Evolutionary conservation across 2,797 vertebrate species (phyloP).

Genomic region (Knipowitschia caucasica): DNA sequence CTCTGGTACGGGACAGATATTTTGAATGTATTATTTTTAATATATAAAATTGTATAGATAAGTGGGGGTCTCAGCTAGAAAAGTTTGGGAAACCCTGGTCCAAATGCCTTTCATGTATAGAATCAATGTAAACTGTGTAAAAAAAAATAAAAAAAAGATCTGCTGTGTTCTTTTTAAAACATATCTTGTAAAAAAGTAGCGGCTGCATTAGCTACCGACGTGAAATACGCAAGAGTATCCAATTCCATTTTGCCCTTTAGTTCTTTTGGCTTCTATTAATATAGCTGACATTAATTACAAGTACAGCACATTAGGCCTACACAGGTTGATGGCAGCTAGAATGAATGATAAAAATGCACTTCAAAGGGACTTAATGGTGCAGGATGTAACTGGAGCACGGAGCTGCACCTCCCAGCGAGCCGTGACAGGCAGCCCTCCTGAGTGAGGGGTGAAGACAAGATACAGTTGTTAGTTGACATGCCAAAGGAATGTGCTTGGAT

Average conservation of each 20-base stretch:
- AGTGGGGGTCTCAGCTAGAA: too few species aligned
- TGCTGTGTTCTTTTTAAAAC: too few species aligned
- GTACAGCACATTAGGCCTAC: slow-evolving; percentile 2
- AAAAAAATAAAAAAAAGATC: too few species aligned
- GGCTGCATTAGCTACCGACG: neutral
- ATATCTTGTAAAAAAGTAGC: too few species aligned
- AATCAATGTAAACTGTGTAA: too few species aligned
- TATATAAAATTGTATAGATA: too few species aligned
- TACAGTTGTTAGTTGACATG: slow-evolving; percentile 68
- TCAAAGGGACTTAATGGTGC: slow-evolving; percentile 34
- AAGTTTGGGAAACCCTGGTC: too few species aligned
- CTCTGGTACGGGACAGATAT: too few species aligned
- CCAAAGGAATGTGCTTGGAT: slow-evolving; percentile 64
- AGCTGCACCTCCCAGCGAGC: slow-evolving; percentile 22
- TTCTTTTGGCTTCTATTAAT: slow-evolving; percentile 25
- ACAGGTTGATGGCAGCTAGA: slow-evolving; percentile 8
- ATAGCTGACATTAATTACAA: slow-evolving; percentile 24
- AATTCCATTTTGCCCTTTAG: slow-evolving; percentile 17
- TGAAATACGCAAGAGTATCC: slow-evolving; percentile 4
- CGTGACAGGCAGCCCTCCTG: slow-evolving; percentile 38
- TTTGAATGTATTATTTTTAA: too few species aligned
- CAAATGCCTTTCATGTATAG: too few species aligned
- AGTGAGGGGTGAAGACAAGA: slow-evolving; percentile 54
- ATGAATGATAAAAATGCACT: slow-evolving; percentile 1
- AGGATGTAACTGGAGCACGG: slow-evolving; percentile 24